Conservation (phyloP, 1,140 invertebrate genomes). For the Antheraea pernyi region DNA sequence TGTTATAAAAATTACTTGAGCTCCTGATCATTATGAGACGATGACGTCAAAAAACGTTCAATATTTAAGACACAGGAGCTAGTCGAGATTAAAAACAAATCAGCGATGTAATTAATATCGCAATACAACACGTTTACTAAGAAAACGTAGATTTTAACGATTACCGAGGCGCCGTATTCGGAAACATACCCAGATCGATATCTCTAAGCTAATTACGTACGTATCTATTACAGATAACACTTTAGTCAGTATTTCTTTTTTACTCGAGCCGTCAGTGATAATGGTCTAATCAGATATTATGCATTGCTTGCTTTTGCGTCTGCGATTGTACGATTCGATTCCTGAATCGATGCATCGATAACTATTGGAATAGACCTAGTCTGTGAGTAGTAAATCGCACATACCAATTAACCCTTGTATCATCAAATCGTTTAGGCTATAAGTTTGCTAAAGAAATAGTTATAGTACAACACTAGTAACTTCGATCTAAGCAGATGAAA, state of each 20-base stretch:
- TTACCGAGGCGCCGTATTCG: neutral
- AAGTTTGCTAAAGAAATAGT: no score
- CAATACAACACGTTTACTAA: neutral
- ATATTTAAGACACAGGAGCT: no score
- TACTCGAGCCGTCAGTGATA: neutral
- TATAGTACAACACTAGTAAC: no score
- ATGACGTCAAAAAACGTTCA: no score
- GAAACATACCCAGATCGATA: neutral
- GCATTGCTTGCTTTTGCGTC: neutral
- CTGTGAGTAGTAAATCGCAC: neutral
- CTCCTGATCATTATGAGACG: no score
- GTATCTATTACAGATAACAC: neutral
- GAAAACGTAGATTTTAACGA: neutral
- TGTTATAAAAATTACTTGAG: no score
- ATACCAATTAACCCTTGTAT: no score
- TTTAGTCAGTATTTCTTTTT: slow-evolving; percentile 3
- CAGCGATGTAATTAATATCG: neutral
- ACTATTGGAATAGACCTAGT: neutral
- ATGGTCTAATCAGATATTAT: slow-evolving; percentile 1
- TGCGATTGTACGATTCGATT: neutral
- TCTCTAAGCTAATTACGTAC: neutral
- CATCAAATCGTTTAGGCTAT: no score
- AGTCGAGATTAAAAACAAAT: no score
- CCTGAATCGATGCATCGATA: neutral
- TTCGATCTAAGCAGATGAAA: no score